phyloP scores from a whole-genome alignment of 2,797 vertebrate genomes.

The Enteromius afrohamiltoni region DNA sequence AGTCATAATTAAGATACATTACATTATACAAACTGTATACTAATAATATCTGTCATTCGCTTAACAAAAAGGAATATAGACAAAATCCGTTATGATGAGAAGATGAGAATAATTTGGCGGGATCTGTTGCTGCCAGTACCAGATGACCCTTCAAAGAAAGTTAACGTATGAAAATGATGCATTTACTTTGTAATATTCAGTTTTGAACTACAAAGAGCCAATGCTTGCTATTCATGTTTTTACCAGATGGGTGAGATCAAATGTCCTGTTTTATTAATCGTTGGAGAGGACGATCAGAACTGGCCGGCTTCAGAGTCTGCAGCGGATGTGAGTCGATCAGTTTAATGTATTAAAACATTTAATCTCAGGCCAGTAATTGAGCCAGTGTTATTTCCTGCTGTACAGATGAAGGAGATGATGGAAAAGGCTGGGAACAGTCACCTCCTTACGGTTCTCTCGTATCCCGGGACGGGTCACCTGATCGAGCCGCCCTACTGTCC shows the following conservation, averaged over 20 bases:
- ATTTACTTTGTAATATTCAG: background rate
- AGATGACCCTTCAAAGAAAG: constrained; percentile 67
- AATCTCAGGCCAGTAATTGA: background rate
- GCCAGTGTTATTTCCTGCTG: background rate
- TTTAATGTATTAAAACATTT: background rate
- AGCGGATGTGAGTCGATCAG: constrained; percentile 70
- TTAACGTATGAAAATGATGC: constrained; percentile 65
- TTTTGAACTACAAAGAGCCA: background rate
- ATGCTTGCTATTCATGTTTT: constrained; percentile 26
- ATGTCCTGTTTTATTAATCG: constrained; percentile 76
- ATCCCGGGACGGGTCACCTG: constrained; percentile 72
- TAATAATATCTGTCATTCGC: background rate
- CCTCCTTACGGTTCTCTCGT: constrained; percentile 71
- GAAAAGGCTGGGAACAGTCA: constrained; percentile 68
- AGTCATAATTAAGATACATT: background rate
- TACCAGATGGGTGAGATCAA: constrained; percentile 69
- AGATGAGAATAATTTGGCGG: constrained; percentile 65
- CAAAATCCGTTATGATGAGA: constrained; percentile 62
- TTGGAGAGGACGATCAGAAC: constrained; percentile 79
- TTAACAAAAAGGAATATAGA: constrained; percentile 48
- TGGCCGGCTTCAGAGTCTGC: constrained; percentile 72
- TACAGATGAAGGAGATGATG: constrained; percentile 75
- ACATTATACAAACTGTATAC: background rate
- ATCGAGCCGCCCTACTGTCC: constrained; percentile 74
- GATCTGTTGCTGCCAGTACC: constrained; percentile 74